Base-by-base conservation (phyloP, 2,113 vertebrate species). In the Phylloscopus trochilus region DNA sequence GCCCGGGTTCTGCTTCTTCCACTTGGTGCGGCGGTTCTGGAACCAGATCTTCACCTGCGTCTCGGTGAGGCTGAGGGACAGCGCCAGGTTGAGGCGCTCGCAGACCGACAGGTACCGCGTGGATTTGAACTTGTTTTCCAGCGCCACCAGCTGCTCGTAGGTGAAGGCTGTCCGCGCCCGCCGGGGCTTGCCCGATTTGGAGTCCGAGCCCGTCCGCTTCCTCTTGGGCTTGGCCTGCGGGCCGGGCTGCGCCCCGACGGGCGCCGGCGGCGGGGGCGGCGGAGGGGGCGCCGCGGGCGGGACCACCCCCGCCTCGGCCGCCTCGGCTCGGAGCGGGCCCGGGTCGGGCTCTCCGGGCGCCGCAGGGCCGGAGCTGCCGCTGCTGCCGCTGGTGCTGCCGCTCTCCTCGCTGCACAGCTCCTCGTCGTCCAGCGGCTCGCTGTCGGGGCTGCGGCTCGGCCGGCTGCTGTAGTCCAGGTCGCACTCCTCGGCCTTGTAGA, bases 21-120 rank as follows among this genome's bases (percentile, higher is more conserved):
- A 63, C 62, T 63, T 63, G 28, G 62, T 63, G 62, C 62, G 62
- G 35, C 99, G 99, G 98, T 99, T 99, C 98, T 99, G 99, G 97
- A 99, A 99, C 99, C 99, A 99, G 96, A 99, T 99, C 97, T 99
- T 99, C 95, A 99, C 99, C 97, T 99, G 99, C 19, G 99, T 99
- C 98, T 99, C 99, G 49, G 99, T 99, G 92, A 99, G 55, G 64
- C 64, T 68, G 64, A 68, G 64, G 16, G 64, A 67, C 64, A 67
- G 44, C 64, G 64, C 64, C 64, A 68, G 64, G 64, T 7, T 68
- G 64, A 68, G 64, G 64, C 64, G 64, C 64, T 68, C 64, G 44
- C 64, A 67, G 6, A 67, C 64, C 44, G 64, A 67, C 64, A 66
- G 62, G 62, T 64, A 64, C 62, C 62, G 39, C 39, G 62, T 64